Base-by-base conservation (phyloP, 1,140 invertebrate species). In the Pachypeltis micranthus region DNA sequence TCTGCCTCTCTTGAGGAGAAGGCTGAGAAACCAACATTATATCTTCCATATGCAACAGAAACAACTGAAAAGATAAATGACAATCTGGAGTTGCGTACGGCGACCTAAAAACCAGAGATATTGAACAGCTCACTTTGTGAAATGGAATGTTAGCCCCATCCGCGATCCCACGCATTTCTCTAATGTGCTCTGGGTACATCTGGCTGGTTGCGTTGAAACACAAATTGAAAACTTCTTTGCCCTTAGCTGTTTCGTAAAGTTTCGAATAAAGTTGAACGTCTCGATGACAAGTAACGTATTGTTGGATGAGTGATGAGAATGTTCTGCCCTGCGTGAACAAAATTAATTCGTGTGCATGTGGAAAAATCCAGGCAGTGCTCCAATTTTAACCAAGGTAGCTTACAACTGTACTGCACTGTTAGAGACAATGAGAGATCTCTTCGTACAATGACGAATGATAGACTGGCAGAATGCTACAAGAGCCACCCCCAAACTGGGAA, bases 261-360 rank as follows among this genome's bases (percentile, higher is more conserved):
- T 51, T 21, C 47, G 23, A 51, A 21, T 10, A 7, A 21, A 51
- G 19, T 51, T 51, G 10, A 21, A 51, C 10, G 19, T 10, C 21
- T 14, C 10, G 7, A 21, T 51, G 7, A 21, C 21, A 16, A 4
- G 4, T 4, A 4, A 51, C 21, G 47, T 51, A 51, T 4, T 51
- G 12, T 21, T 21, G 47, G 4, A 51, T 51, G 12, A 51, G 19
- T 4, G 7, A 16, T 7, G 47, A 51, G 19, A 51, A 51, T 51
- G 47, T 51, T 21, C 47, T 51, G 12, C 47, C 47, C 47, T 51
- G 31, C n/a, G n/a, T n/a, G n/a, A n/a, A n/a, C n/a, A n/a, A n/a
- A n/a, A n/a, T n/a, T n/a, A n/a, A n/a, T n/a, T n/a, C n/a, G n/a
- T n/a, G n/a, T n/a, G n/a, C n/a, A n/a, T n/a, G n/a, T n/a, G n/a